Percentiles rank a stretch among this genome's conserved stretches.
These are phyloP conservation scores for Pipistrellus pipistrellus DNA, from an alignment of 2,797 vertebrate species.

Conservation along the genomic window DNA sequence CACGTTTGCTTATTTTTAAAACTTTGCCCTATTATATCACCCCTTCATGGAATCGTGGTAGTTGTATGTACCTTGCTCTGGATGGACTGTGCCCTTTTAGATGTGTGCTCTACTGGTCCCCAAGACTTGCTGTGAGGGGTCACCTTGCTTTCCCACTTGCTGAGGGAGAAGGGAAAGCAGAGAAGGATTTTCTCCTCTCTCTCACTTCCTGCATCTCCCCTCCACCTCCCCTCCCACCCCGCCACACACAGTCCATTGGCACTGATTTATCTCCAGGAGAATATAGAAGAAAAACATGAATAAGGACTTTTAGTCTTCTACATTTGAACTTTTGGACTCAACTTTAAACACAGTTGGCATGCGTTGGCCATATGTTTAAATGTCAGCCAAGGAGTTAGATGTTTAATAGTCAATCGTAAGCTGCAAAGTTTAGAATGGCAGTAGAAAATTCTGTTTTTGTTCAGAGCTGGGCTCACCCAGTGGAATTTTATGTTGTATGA, in stretches of 20 bases:
- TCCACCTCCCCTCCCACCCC: rapidly evolving
- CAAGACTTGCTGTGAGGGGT: not conserved
- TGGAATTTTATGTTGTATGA: not conserved
- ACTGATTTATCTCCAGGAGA: conserved; percentile 59
- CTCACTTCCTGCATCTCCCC: not conserved
- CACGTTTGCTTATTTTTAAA: not conserved
- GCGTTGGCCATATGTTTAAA: conserved; percentile 81
- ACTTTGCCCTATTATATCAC: not conserved
- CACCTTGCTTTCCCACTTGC: not conserved
- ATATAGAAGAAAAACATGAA: conserved; percentile 70
- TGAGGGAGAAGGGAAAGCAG: not conserved
- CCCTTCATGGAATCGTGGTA: not conserved
- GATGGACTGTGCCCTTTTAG: not conserved
- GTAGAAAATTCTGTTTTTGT: conserved; percentile 40
- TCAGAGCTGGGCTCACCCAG: not conserved
- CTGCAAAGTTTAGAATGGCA: conserved; percentile 62
- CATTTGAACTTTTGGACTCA: conserved; percentile 72
- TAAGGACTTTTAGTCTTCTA: conserved; percentile 62
- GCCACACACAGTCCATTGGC: not conserved
- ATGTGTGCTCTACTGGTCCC: not conserved
- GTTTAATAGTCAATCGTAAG: conserved; percentile 53
- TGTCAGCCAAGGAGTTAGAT: conserved; percentile 74
- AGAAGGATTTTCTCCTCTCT: not conserved
- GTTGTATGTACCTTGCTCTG: not conserved
- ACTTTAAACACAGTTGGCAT: conserved; percentile 77